A percentile compares a stretch with the other conserved stretches of the same genome.
phyloP scores from a whole-genome alignment of 1,140 invertebrate genomes.

The Orussus abietinus region DNA sequence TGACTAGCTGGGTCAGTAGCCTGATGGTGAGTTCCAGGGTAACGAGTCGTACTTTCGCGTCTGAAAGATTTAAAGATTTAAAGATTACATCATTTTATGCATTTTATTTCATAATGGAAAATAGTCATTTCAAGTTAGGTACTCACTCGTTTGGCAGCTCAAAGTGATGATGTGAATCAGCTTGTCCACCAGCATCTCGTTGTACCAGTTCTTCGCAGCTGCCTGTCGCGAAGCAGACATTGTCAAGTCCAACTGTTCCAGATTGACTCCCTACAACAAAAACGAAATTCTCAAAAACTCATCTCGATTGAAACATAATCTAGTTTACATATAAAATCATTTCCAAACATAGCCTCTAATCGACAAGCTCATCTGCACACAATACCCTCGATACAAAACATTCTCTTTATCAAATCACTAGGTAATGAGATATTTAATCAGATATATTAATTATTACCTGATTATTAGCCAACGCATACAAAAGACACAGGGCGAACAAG shows the following conservation, averaged over 20 bases:
- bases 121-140: conserved; percentile 11
- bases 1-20: conserved; percentile 64
- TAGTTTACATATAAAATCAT: too few relatives aligned
- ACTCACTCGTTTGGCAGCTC: conserved; percentile 76
- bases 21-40: conserved; percentile 86
- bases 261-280: conserved; percentile 64
- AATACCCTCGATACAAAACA: too few relatives aligned
- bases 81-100: too few relatives aligned
- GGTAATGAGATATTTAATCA: background rate
- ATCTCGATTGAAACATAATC: too few relatives aligned
- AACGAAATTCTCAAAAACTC: too few relatives aligned
- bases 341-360: too few relatives aligned
- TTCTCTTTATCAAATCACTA: conserved; percentile 5
- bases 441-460: conserved; percentile 67
- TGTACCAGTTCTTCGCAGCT: conserved; percentile 59
- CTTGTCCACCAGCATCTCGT: conserved; percentile 72
- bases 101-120: too few relatives aligned
- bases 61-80: conserved; percentile 44
- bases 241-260: conserved; percentile 68
- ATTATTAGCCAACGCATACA: conserved; percentile 93
- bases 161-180: conserved; percentile 75
- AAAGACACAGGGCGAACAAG: conserved; percentile 85
- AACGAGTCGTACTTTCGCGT: conserved; percentile 81
- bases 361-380: too few relatives aligned
- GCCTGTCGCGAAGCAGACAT: conserved; percentile 51